Evolutionary conservation across 2,797 vertebrate species (phyloP).

Genomic region (Hemitrygon akajei): DNA sequence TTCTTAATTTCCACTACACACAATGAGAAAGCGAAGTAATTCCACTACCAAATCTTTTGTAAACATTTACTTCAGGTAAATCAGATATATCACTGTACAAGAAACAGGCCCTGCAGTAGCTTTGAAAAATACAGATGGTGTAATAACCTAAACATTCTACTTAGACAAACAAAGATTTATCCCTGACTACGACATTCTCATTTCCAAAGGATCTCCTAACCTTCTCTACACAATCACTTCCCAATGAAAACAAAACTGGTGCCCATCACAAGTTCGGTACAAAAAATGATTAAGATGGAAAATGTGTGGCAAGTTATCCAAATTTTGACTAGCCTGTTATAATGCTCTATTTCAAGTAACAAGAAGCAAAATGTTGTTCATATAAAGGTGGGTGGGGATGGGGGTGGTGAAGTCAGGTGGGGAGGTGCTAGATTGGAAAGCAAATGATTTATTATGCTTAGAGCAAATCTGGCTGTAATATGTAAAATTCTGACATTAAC

Average conservation of each 20-base stretch:
- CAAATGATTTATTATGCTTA: too few relatives aligned
- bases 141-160: neutral
- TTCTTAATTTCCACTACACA: neutral
- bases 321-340: neutral
- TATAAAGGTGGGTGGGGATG: neutral
- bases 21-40: neutral
- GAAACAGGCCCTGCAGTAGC: too few relatives aligned
- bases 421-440: too few relatives aligned
- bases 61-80: neutral
- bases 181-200: neutral
- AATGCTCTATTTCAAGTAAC: neutral
- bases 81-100: neutral
- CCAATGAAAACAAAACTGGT: neutral
- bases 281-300: neutral
- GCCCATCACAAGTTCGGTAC: neutral
- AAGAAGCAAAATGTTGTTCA: neutral
- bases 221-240: neutral
- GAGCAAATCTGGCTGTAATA: neutral
- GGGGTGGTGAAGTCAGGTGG: too few relatives aligned
- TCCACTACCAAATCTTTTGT: neutral
- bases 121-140: neutral
- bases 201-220: neutral
- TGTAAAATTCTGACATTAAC: neutral
- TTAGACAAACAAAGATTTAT: neutral
- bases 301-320: neutral